Percentiles rank a stretch among this genome's conserved stretches.
Conservation (phyloP, 2,113 vertebrate genomes). For the Pituophis catenifer region DNA sequence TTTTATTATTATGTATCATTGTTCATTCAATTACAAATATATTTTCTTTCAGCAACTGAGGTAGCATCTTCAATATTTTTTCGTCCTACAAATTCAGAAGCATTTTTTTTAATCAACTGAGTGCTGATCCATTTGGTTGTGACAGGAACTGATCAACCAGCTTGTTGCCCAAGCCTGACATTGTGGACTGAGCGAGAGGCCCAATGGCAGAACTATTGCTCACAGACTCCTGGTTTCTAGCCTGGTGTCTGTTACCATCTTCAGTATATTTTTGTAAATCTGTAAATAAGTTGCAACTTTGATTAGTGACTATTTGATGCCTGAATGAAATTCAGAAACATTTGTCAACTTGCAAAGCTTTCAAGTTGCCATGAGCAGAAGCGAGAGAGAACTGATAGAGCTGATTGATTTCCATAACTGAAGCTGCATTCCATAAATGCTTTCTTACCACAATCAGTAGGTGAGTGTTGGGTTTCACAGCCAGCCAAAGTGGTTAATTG, state of each 20-base stretch:
- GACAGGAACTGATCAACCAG: not conserved
- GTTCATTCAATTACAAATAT: constrained; percentile 14
- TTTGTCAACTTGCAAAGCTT: no score
- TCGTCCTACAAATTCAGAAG: no score
- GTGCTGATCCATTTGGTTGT: not conserved
- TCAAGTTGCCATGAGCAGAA: no score
- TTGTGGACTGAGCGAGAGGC: not conserved
- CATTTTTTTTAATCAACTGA: not conserved
- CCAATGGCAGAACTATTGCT: not conserved
- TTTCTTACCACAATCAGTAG: no score
- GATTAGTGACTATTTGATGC: constrained; percentile 4
- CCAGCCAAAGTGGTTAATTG: no score
- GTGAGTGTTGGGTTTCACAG: no score
- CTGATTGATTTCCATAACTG: no score
- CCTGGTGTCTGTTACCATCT: not conserved
- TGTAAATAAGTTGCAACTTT: constrained; percentile 16
- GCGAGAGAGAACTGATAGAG: no score
- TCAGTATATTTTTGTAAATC: constrained; percentile 16
- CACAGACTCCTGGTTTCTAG: not conserved
- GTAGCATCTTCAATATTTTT: constrained; percentile 7
- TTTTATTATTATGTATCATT: constrained; percentile 16
- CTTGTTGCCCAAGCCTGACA: not conserved
- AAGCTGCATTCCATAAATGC: no score
- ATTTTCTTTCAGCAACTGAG: constrained; percentile 25
- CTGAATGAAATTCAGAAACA: not conserved